Conservation (phyloP, 1,140 invertebrate genomes). For the Panagrolaimus sp. region DNA sequence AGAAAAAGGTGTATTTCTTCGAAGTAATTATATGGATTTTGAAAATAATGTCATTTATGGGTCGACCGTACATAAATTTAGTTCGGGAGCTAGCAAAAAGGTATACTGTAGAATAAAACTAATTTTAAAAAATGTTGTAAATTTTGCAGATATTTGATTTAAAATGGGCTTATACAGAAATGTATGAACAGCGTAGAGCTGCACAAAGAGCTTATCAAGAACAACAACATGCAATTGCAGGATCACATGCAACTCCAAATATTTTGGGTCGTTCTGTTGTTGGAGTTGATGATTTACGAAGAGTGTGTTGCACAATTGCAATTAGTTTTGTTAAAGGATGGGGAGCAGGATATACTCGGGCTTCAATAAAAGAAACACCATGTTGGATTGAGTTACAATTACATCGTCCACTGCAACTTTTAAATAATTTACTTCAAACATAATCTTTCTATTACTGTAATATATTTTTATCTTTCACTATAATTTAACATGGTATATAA, state of each 20-base stretch:
- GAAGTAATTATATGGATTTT: constrained; percentile 93
- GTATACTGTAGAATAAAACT: constrained; percentile 31
- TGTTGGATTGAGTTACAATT: constrained; percentile 99
- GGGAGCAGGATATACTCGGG: constrained; percentile 92
- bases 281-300: constrained; percentile 89
- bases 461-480: too few species aligned
- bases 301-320: constrained; percentile 89
- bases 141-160: constrained; percentile 52
- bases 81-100: constrained; percentile 70
- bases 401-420: constrained; percentile 93
- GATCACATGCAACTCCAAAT: constrained; percentile 26
- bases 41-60: constrained; percentile 90
- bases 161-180: constrained; percentile 54
- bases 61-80: constrained; percentile 97
- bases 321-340: constrained; percentile 99
- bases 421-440: constrained; percentile 82
- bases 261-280: constrained; percentile 60
- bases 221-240: background rate
- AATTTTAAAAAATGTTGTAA: background rate
- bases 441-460: background rate
- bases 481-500: too few species aligned
- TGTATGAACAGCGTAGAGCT: constrained; percentile 49
- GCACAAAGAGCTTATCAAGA: constrained; percentile 39
- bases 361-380: constrained; percentile 95
- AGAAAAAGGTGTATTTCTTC: constrained; percentile 96